phyloP scores from a whole-genome alignment of 2,113 vertebrate genomes.

The Ibidorhyncha struthersii region DNA sequence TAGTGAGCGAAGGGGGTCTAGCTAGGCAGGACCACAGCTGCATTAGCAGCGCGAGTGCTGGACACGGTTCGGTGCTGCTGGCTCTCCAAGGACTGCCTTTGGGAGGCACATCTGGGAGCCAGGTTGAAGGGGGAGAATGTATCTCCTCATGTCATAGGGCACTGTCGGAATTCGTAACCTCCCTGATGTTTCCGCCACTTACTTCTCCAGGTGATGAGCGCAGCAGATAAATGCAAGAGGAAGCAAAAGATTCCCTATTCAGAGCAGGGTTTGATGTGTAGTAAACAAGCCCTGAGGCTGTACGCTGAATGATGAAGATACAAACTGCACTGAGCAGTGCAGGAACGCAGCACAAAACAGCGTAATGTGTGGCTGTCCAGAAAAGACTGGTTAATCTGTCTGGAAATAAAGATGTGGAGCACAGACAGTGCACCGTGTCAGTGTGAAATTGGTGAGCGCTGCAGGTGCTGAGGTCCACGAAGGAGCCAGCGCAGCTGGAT shows the following conservation, averaged over 20 bases:
- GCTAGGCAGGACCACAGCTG: not conserved
- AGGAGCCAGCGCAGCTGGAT: not conserved
- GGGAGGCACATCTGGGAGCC: not conserved
- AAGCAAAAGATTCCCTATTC: not conserved
- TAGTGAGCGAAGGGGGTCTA: accelerated
- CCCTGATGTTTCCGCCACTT: not conserved
- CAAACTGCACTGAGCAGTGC: not conserved
- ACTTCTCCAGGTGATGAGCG: not conserved
- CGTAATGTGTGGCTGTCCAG: not conserved
- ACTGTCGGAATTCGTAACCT: not conserved
- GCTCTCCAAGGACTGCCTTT: not conserved
- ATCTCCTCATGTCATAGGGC: not conserved
- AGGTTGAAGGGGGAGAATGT: not conserved
- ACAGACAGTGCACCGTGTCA: not conserved
- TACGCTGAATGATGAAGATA: not conserved
- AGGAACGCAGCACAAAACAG: not conserved
- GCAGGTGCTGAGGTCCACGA: not conserved
- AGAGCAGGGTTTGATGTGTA: not conserved
- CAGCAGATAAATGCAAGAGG: not conserved
- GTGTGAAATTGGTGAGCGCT: not conserved
- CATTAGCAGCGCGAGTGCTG: accelerated
- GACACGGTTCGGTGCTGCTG: not conserved
- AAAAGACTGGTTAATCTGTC: not conserved
- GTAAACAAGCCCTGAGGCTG: not conserved
- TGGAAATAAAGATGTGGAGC: not conserved